These are phyloP conservation scores for Carassius carassius DNA, from an alignment of 2,113 vertebrate genomes.

Conservation along the genomic window DNA sequence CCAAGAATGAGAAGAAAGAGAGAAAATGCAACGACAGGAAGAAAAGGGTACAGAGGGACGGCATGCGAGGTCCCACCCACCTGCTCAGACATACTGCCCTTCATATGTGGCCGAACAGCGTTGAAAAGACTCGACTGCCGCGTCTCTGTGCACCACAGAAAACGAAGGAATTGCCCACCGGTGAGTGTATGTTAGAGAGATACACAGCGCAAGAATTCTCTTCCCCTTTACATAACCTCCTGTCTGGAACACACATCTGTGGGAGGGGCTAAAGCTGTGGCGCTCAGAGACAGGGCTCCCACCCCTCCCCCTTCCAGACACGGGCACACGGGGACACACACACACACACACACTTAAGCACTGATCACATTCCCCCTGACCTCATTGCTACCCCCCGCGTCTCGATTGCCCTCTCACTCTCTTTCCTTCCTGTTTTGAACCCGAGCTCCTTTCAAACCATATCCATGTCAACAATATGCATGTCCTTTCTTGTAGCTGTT, in stretches of 20 bases:
- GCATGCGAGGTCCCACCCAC: conserved; percentile 64
- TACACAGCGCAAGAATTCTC: conserved; percentile 63
- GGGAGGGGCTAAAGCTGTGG: conserved; percentile 64
- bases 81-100: conserved; percentile 53
- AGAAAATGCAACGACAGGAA: conserved; percentile 22
- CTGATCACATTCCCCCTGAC: not conserved
- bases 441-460: conserved; percentile 30
- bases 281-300: conserved; percentile 58
- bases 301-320: conserved; percentile 53
- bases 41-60: conserved; percentile 31
- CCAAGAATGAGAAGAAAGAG: conserved; percentile 33
- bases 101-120: not conserved
- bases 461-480: conserved; percentile 47
- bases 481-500: conserved; percentile 20
- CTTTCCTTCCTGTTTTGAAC: conserved; percentile 38
- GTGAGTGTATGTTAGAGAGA: conserved; percentile 8
- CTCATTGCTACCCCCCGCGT: conserved; percentile 15
- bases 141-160: not conserved
- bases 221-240: conserved; percentile 78
- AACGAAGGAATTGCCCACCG: conserved; percentile 45
- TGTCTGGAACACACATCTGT: conserved; percentile 62
- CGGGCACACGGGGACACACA: not conserved
- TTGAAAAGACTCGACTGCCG: conserved; percentile 4
- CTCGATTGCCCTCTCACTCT: conserved; percentile 23
- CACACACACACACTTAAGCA: not conserved